These are phyloP conservation scores for Okapia johnstoni DNA, from an alignment of 2,113 vertebrate genomes.

Conservation along the genomic window DNA sequence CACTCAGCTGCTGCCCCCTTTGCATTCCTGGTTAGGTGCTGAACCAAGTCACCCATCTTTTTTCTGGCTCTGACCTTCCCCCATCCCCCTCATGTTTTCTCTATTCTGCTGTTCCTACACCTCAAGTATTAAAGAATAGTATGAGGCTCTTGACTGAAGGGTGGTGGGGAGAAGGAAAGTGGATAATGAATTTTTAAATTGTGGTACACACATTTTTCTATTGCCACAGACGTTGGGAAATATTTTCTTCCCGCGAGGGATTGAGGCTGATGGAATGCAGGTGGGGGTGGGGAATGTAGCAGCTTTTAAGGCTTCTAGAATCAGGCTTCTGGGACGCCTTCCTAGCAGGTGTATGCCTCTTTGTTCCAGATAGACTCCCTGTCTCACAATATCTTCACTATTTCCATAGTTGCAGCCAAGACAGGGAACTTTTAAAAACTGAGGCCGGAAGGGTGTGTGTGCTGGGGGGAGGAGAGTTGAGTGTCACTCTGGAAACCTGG, in stretches of 20 bases:
- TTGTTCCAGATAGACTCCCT: neutral
- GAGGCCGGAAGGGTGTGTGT: conserved; percentile 42
- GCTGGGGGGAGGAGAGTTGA: neutral
- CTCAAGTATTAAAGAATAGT: neutral
- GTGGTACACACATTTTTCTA: neutral
- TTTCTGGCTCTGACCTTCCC: neutral
- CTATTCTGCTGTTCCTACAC: neutral
- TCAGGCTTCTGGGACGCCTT: neutral
- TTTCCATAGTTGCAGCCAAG: conserved; percentile 58
- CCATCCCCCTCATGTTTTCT: neutral
- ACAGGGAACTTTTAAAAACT: neutral
- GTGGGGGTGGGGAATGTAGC: neutral
- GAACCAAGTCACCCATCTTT: neutral
- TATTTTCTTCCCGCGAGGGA: neutral
- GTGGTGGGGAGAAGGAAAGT: neutral
- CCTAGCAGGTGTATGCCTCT: neutral
- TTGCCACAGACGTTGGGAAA: neutral
- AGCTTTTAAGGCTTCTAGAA: neutral
- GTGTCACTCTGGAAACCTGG: conserved; percentile 38
- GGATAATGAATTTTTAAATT: neutral
- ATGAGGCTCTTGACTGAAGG: neutral
- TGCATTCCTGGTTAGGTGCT: neutral
- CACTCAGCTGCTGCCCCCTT: neutral
- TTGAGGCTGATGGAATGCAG: neutral
- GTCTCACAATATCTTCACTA: neutral